Base-by-base conservation (phyloP, 2,888 invertebrate species). In the Ferrisia virgata region DNA sequence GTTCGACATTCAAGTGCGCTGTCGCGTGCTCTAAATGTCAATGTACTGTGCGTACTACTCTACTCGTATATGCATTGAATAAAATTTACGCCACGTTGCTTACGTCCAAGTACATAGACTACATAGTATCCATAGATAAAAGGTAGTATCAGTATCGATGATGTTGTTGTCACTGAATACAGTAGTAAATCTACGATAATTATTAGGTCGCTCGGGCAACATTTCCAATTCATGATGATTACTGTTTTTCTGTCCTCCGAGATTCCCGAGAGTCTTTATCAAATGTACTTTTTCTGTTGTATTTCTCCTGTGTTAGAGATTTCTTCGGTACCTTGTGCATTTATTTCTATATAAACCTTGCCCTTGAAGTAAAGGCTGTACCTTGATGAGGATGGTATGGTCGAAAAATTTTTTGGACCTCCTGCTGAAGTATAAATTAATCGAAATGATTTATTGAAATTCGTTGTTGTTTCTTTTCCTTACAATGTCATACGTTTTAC, bases 21-120 rank as follows among this genome's bases (percentile, higher is more conserved):
- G 64, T 64, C 64, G 64, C 64, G 64, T 64, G 64, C 43, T 43
- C 53, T 13, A 76, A 76, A 36, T 76, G 72, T 76, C 72, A 76
- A 76, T 76, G 72, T 8, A 76, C 72, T 18, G 11, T 36, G 8
- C 9, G 40, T 6, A 13, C 18, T 18, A 53, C 18, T 53, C 18
- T 53, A 18, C 5, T 53, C 53, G 18, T n/a, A 18, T 53, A 39
- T 39, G n/a, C n/a, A n/a, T n/a, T n/a, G n/a, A n/a, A n/a, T n/a
- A n/a, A n/a, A n/a, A n/a, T n/a, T n/a, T n/a, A n/a, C n/a, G n/a
- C n/a, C n/a, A n/a, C n/a, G n/a, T n/a, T n/a, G n/a, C n/a, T n/a
- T n/a, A n/a, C n/a, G n/a, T n/a, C n/a, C n/a, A n/a, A n/a, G n/a
- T n/a, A n/a, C n/a, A n/a, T n/a, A n/a, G n/a, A n/a, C n/a, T n/a